Base-by-base conservation (phyloP, 2,113 vertebrate species). In the Laterallus jamaicensis region DNA sequence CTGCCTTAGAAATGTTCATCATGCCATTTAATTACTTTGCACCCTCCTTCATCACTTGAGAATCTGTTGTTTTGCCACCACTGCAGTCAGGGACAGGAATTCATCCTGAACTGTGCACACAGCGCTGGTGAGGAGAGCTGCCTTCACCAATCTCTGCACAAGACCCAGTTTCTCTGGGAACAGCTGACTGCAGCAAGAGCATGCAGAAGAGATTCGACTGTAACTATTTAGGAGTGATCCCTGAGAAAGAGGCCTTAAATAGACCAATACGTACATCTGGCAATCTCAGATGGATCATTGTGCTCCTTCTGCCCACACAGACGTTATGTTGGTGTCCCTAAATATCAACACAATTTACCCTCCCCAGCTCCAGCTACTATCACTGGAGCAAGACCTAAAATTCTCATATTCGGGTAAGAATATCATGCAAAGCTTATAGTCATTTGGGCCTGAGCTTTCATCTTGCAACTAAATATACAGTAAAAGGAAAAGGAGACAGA, bases 221-320 rank as follows among this genome's bases (percentile, higher is more conserved):
- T 73, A 88, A 88, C 86, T 96, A 92, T 93, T 97, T 92, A 95
- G 77, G 95, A 92, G 39, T 54, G 59, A 93, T 92, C 88, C 89
- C 94, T 87, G 63, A 94, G 95, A 97, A 95, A 93, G 56, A 82
- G 39, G 54, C 86, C 82, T 82, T 88, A 95, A 95, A 97, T 97
- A 95, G 86, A 96, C 80, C 50, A 87, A 84, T 87, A 90, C 1
- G 12, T 95, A 59, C 29, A 79, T 73, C 82, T 96, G 63, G 69
- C 77, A 94, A 39, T 77, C 95, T 94, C 96, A 93, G 74, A 90
- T 68, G 79, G 87, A 93, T 96, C 12, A 3, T 21, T 93, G 52
- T 60, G 73, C 93, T 95, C 37, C 77, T 92, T 81, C 67, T 82
- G 76, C 90, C 73, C 94, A 92, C 37, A 0, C 3, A 95, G 76